These are phyloP conservation scores for Spisula solida DNA, from an alignment of 2,888 invertebrate species.

Conservation along the genomic window DNA sequence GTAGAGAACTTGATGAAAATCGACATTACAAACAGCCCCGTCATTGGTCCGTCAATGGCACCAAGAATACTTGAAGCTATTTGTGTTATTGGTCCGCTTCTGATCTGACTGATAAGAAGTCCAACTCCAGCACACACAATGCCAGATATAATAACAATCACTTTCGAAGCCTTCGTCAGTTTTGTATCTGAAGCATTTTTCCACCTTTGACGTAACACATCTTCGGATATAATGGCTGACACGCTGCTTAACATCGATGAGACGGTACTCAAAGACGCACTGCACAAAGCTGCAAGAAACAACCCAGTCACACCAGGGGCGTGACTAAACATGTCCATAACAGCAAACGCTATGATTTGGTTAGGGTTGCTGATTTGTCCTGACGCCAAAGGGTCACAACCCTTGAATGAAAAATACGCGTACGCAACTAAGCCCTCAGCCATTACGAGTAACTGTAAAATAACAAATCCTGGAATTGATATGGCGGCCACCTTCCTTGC, in stretches of 20 bases:
- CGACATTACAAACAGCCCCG: slow-evolving; percentile 50
- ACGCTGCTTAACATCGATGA: slow-evolving; percentile 53
- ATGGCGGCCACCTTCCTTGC: slow-evolving; percentile 52
- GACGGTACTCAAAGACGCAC: slow-evolving; percentile 55
- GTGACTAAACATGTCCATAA: slow-evolving; percentile 53
- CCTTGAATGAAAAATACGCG: slow-evolving; percentile 51
- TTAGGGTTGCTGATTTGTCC: slow-evolving; percentile 51
- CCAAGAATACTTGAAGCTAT: slow-evolving; percentile 53
- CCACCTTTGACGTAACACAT: slow-evolving; percentile 35
- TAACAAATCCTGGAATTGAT: slow-evolving; percentile 40
- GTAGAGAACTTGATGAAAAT: slow-evolving; percentile 44
- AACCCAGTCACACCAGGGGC: slow-evolving; percentile 48
- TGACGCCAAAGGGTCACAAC: slow-evolving; percentile 59
- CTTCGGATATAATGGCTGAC: slow-evolving; percentile 52
- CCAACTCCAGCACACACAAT: slow-evolving; percentile 47
- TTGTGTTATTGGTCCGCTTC: slow-evolving; percentile 58
- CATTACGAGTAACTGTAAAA: slow-evolving; percentile 48
- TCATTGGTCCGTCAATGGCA: slow-evolving; percentile 48
- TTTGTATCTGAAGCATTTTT: slow-evolving; percentile 40
- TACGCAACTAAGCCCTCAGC: slow-evolving; percentile 52
- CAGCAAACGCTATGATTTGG: slow-evolving; percentile 44
- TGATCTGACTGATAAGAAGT: slow-evolving; percentile 47
- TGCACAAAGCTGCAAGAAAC: slow-evolving; percentile 48
- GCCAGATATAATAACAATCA: slow-evolving; percentile 50
- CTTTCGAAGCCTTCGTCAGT: slow-evolving; percentile 48